These are phyloP conservation scores for Onthophagus taurus DNA, from an alignment of 1,140 invertebrate genomes.

Conservation along the genomic window DNA sequence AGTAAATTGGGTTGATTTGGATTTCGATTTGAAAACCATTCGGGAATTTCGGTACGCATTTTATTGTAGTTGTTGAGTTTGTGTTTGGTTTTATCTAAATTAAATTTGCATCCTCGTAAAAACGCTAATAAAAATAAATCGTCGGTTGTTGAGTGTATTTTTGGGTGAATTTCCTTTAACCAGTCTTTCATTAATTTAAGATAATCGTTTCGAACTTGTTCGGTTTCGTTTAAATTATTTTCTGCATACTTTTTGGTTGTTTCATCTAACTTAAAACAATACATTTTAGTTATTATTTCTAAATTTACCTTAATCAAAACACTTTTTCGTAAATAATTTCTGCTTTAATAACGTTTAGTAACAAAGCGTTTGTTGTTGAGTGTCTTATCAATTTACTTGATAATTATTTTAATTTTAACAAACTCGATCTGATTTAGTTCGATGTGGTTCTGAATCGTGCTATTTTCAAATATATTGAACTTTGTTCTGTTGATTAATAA, in stretches of 20 bases:
- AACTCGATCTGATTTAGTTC: too few species aligned
- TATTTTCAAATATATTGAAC: too few species aligned
- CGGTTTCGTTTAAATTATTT: conserved; percentile 22
- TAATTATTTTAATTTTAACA: too few species aligned
- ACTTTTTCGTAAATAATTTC: too few species aligned
- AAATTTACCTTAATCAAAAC: too few species aligned
- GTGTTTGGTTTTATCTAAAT: conserved; percentile 44
- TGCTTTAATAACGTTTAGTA: too few species aligned
- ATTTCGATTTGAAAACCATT: conserved; percentile 53
- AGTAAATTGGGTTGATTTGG: conserved; percentile 46
- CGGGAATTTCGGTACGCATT: conserved; percentile 42
- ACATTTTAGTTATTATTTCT: too few species aligned
- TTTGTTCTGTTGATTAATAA: too few species aligned
- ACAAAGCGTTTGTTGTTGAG: too few species aligned
- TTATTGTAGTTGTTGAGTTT: conserved; percentile 50
- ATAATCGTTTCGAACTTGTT: conserved; percentile 14
- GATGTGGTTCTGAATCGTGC: too few species aligned
- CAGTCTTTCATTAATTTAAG: conserved; percentile 22
- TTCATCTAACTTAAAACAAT: conserved; percentile 7
- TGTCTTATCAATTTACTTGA: too few species aligned
- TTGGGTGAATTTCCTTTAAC: conserved; percentile 17
- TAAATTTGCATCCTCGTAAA: conserved; percentile 51
- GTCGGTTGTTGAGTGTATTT: conserved; percentile 32
- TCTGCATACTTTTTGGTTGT: conserved; percentile 10
- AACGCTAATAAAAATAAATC: conserved; percentile 50